Evolutionary conservation across 2,113 vertebrate genomes (phyloP), one percentile per base, ranked within the genome.

Genomic region (Esox niger): DNA sequence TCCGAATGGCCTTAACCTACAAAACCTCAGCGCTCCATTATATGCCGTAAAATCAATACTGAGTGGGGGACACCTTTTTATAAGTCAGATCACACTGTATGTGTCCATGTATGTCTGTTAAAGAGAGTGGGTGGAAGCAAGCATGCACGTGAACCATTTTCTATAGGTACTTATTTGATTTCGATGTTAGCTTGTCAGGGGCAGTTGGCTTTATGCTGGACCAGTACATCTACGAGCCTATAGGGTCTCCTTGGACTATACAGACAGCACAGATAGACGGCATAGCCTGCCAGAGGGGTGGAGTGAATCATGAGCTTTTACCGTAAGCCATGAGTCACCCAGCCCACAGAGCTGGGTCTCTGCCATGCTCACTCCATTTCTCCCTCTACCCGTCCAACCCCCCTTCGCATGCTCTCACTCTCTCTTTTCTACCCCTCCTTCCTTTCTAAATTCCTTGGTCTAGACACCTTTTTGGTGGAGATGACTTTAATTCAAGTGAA

Each of bases 321-420:
- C 88, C 79, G 85, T 88, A 89, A 91, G 80, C 84, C 74, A 77
- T 90, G 90, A 91, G 79, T 91, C 88, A 91, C 87, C 81, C 66
- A 86, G 82, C 85, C 87, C 86, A 87, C 86, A 85, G 71, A 71
- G 78, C 82, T 89, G 88, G 88, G 86, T 63, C 63, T 77, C 77
- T 88, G 88, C 86, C 88, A 88, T 60, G 55, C 32, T 15, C 54
- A 29, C 26, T 27, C n/a, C 64, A 58, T 4, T 43, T 15, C 35
- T 43, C 15, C 2, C 35, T 38, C 35, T 13, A 9, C 11, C 2
- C 11, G 9, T 2, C 33, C 38, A 2, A 8, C 33, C 10, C 33
- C 2, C 33, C 3, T 3, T 13, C 35, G 2, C 2, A 8, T 38
- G 10, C 35, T 3, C 38, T 43, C 13, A 15, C 35, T 15, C 35